Percentiles rank a stretch among this genome's conserved stretches.
These are phyloP conservation scores for Heliconius congener DNA, from an alignment of 1,140 invertebrate genomes.

Conservation along the genomic window DNA sequence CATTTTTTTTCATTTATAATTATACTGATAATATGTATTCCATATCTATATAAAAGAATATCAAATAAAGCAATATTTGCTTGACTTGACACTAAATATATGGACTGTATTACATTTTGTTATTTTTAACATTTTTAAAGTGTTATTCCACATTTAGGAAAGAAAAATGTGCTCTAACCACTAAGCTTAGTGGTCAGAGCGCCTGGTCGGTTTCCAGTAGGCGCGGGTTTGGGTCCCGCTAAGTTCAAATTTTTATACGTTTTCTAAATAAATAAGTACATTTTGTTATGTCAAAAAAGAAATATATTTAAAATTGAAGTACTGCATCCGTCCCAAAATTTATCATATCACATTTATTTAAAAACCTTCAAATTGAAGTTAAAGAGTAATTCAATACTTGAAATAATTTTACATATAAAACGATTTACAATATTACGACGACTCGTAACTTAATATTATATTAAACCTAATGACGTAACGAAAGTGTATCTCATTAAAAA, in stretches of 20 bases:
- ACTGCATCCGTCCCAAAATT: neutral
- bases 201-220: too few relatives aligned
- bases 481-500: neutral
- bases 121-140: too few relatives aligned
- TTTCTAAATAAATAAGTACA: too few relatives aligned
- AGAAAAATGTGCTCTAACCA: too few relatives aligned
- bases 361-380: neutral
- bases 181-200: too few relatives aligned
- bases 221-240: too few relatives aligned
- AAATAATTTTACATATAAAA: slow-evolving; percentile 1
- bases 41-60: neutral
- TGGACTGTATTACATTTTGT: neutral
- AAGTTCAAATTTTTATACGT: too few relatives aligned
- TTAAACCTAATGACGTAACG: neutral
- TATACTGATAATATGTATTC: too few relatives aligned
- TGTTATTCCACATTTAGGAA: too few relatives aligned
- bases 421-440: neutral
- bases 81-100: neutral
- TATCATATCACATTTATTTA: neutral
- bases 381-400: neutral
- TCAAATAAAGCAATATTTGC: neutral
- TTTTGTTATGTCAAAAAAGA: neutral
- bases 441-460: slow-evolving; percentile 18
- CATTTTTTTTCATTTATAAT: too few relatives aligned
- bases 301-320: neutral